Evolutionary conservation across 1,140 invertebrate genomes (phyloP).

Genomic region (Hyposmocoma kahamanoa): DNA sequence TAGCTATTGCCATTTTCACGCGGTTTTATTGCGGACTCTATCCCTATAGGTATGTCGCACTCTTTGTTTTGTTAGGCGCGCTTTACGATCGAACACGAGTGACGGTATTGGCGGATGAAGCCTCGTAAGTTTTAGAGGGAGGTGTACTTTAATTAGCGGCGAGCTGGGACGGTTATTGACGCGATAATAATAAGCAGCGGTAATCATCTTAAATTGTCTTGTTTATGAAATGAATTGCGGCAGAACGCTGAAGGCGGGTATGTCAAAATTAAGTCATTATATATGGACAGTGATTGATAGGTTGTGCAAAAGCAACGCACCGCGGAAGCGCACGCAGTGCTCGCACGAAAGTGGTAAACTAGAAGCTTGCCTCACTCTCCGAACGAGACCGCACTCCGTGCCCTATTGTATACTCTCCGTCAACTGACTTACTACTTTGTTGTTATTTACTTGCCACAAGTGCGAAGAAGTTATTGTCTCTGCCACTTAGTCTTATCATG

Average conservation of each 20-base stretch:
- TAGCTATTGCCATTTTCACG: conserved; percentile 70
- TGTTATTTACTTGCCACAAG: too few species aligned
- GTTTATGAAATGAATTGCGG: conserved; percentile 40
- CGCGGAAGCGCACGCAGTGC: conserved; percentile 44
- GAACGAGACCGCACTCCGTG: too few species aligned
- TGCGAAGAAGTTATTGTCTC: too few species aligned
- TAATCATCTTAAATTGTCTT: conserved; percentile 39
- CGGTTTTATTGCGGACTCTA: conserved; percentile 61
- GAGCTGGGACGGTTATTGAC: conserved; percentile 33
- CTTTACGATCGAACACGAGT: conserved; percentile 45
- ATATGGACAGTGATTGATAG: conserved; percentile 56
- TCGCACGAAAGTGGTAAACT: conserved; percentile 29
- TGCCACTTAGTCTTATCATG: too few species aligned
- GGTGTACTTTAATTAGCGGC: conserved; percentile 42
- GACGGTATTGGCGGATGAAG: conserved; percentile 52
- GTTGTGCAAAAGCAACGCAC: conserved; percentile 44
- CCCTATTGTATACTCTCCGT: too few species aligned
- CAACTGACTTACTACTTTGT: too few species aligned
- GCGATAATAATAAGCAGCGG: conserved; percentile 32
- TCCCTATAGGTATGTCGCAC: conserved; percentile 31
- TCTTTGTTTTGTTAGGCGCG: conserved; percentile 44
- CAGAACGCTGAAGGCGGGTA: conserved; percentile 28
- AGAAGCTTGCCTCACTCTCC: too few species aligned
- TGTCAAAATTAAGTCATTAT: conserved; percentile 67
- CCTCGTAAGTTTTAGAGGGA: conserved; percentile 42